phyloP scores from a whole-genome alignment of 1,140 invertebrate species.

The Drosophila trapezifrons region DNA sequence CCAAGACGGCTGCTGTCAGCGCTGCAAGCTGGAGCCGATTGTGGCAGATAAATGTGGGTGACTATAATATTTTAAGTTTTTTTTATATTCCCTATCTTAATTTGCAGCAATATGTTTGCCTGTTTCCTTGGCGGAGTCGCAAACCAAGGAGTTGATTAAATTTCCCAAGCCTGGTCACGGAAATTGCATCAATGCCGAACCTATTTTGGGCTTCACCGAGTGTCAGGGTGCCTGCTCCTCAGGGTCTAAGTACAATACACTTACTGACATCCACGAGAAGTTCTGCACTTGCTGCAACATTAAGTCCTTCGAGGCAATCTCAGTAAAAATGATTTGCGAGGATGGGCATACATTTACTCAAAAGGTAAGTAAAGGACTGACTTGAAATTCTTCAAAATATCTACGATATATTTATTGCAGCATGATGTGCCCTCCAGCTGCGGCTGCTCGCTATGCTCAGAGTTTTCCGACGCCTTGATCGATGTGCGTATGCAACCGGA shows the following conservation, averaged over 20 bases:
- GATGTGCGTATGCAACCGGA: slow-evolving; percentile 57
- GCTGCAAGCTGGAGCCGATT: slow-evolving; percentile 86
- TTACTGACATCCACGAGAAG: slow-evolving; percentile 72
- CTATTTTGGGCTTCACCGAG: slow-evolving; percentile 87
- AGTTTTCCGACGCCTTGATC: slow-evolving; percentile 49
- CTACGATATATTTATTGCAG: slow-evolving; percentile 25
- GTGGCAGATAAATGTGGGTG: slow-evolving; percentile 79
- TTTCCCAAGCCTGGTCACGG: slow-evolving; percentile 85
- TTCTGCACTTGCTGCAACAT: slow-evolving; percentile 81
- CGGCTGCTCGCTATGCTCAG: slow-evolving; percentile 65
- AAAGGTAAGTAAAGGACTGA: slow-evolving; percentile 35
- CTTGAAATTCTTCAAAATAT: not conserved
- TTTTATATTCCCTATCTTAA: not conserved
- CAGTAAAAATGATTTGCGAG: slow-evolving; percentile 73
- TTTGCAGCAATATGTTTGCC: slow-evolving; percentile 86
- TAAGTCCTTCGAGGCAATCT: slow-evolving; percentile 65
- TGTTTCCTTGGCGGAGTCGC: slow-evolving; percentile 84
- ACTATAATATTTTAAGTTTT: rapidly evolving
- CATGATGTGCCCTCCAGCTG: slow-evolving; percentile 71
- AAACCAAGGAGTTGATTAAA: slow-evolving; percentile 86
- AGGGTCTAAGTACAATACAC: slow-evolving; percentile 86
- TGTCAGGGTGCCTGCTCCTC: slow-evolving; percentile 88
- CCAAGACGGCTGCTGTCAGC: slow-evolving; percentile 87
- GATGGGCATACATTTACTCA: slow-evolving; percentile 69
- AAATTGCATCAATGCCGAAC: slow-evolving; percentile 86